These are phyloP conservation scores for Carposina sasakii DNA, from an alignment of 1,140 invertebrate species.

Conservation along the genomic window DNA sequence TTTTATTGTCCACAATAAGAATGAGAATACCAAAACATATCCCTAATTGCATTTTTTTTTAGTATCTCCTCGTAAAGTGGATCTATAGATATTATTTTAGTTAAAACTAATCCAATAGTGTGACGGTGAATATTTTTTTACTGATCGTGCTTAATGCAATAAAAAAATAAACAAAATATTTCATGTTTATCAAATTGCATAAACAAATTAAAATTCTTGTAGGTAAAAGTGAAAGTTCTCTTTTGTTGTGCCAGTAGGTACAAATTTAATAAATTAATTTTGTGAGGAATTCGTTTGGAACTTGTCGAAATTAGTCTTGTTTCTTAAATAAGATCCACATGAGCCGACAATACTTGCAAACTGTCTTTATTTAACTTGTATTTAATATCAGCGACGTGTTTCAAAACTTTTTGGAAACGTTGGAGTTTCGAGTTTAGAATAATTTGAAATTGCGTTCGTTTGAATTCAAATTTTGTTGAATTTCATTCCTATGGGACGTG, in stretches of 20 bases:
- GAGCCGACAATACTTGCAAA: slow-evolving; percentile 50
- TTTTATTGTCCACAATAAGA: too few species aligned
- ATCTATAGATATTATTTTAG: too few species aligned
- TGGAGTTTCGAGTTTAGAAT: slow-evolving; percentile 46
- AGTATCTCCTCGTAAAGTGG: too few species aligned
- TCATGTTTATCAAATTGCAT: too few species aligned
- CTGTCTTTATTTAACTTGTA: slow-evolving; percentile 65
- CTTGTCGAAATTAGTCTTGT: slow-evolving; percentile 55
- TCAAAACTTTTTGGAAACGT: slow-evolving; percentile 39
- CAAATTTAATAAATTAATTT: slow-evolving; percentile 63
- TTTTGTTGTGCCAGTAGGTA: slow-evolving; percentile 52
- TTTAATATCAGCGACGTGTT: slow-evolving; percentile 61
- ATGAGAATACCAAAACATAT: too few species aligned
- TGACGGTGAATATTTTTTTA: too few species aligned
- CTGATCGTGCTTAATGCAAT: too few species aligned
- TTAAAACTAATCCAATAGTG: too few species aligned
- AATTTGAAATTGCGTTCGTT: slow-evolving; percentile 43
- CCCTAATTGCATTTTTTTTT: too few species aligned
- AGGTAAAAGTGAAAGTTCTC: slow-evolving; percentile 37
- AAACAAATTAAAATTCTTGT: slow-evolving; percentile 45
- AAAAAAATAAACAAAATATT: too few species aligned
- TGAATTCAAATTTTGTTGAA: slow-evolving; percentile 32
- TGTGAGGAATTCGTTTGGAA: slow-evolving; percentile 37
- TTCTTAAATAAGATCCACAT: slow-evolving; percentile 50
- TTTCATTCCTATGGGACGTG: slow-evolving; percentile 29